A percentile compares a stretch with the other conserved stretches of the same genome.
These are phyloP conservation scores for Saguinus midas DNA, from an alignment of 2,113 vertebrate species.

Conservation along the genomic window DNA sequence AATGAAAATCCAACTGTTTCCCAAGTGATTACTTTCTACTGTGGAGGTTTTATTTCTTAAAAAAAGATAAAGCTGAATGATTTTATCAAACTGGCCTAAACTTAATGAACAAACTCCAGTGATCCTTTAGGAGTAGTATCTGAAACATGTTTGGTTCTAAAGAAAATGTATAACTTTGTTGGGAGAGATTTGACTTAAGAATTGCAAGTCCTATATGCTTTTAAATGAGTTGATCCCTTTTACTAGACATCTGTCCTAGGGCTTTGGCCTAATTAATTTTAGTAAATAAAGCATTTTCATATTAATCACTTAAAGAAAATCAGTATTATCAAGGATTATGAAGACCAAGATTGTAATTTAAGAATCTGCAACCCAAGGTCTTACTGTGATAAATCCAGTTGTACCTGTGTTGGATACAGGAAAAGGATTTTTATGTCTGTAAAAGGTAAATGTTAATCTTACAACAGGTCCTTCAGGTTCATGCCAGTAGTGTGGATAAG, in stretches of 20 bases:
- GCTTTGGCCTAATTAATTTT: background rate
- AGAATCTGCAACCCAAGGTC: background rate
- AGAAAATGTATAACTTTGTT: background rate
- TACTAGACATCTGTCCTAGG: background rate
- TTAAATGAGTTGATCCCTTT: background rate
- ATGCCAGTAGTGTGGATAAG: background rate
- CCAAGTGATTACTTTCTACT: background rate
- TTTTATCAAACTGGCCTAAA: background rate
- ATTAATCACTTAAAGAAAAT: background rate
- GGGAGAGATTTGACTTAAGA: background rate
- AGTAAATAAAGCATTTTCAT: background rate
- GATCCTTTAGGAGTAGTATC: background rate
- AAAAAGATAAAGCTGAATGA: background rate
- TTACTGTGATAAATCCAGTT: background rate
- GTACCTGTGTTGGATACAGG: background rate
- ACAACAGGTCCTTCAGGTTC: background rate
- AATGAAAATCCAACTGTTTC: slow-evolving; percentile 2
- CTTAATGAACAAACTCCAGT: background rate
- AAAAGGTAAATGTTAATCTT: background rate
- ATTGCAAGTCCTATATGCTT: background rate
- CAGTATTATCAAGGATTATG: background rate
- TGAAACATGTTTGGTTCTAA: slow-evolving; percentile 25
- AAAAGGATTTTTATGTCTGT: background rate
- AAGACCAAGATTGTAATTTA: slow-evolving; percentile 30
- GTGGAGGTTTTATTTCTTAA: background rate